A percentile compares a stretch with the other conserved stretches of the same genome.
Conservation (phyloP, 2,797 vertebrate species). For the Apogon hyalosoma region DNA sequence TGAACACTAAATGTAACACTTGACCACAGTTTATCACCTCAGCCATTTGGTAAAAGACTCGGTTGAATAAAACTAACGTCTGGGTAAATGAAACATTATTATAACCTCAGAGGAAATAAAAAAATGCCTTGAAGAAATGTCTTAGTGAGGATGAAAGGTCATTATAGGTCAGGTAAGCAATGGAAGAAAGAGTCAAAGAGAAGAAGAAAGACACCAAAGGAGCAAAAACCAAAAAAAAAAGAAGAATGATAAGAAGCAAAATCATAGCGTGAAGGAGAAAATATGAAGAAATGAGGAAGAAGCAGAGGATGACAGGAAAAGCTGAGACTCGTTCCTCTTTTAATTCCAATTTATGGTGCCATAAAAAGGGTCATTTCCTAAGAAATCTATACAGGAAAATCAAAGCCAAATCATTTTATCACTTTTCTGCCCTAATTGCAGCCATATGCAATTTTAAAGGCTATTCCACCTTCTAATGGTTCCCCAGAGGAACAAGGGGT, state of each 20-base stretch:
- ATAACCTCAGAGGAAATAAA: too few relatives aligned
- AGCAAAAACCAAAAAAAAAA: too few relatives aligned
- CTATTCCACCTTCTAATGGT: slow-evolving; percentile 86
- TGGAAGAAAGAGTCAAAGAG: background rate
- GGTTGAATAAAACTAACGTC: too few relatives aligned
- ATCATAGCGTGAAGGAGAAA: background rate
- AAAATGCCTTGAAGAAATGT: too few relatives aligned
- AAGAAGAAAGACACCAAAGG: too few relatives aligned
- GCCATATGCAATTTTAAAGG: slow-evolving; percentile 88
- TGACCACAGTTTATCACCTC: too few relatives aligned
- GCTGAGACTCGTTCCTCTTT: slow-evolving; percentile 49
- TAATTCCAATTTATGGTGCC: slow-evolving; percentile 69
- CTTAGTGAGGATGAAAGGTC: background rate
- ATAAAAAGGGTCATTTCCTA: slow-evolving; percentile 69
- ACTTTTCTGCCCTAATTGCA: slow-evolving; percentile 87
- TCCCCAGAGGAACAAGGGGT: slow-evolving; percentile 85
- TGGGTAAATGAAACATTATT: too few relatives aligned
- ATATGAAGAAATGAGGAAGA: background rate
- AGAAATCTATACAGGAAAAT: slow-evolving; percentile 77
- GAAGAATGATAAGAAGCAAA: too few relatives aligned
- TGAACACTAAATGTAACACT: too few relatives aligned
- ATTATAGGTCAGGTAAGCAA: background rate
- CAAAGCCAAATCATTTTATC: slow-evolving; percentile 83
- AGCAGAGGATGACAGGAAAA: slow-evolving; percentile 4
- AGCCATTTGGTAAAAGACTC: too few relatives aligned